Evolutionary conservation across 2,888 invertebrate genomes (phyloP).

Genomic region (Stenoptilia bipunctidactyla): DNA sequence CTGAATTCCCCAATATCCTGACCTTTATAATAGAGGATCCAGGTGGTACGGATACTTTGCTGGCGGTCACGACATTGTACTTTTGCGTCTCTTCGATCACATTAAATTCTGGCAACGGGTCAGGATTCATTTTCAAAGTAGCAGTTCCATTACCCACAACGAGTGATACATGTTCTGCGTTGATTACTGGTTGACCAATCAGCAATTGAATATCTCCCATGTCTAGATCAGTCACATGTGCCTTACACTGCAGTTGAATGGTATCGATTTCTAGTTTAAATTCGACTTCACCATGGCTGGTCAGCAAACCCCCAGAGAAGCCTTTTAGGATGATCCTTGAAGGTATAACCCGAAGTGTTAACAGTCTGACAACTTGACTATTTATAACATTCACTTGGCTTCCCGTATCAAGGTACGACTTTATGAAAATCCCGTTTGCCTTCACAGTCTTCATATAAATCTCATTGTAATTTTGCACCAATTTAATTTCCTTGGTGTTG

Average conservation of each 20-base stretch:
- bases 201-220: constrained; percentile 15
- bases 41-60: constrained; percentile 11
- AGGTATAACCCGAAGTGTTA: constrained; percentile 7
- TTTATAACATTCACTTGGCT: constrained; percentile 12
- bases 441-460: constrained; percentile 11
- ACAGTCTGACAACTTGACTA: too few relatives aligned
- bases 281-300: constrained; percentile 13
- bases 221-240: constrained; percentile 11
- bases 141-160: constrained; percentile 3
- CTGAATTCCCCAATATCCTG: constrained; percentile 9
- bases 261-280: constrained; percentile 16
- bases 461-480: constrained; percentile 8
- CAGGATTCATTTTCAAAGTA: neutral
- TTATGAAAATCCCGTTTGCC: constrained; percentile 9
- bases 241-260: constrained; percentile 6
- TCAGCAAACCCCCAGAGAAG: constrained; percentile 10
- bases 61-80: constrained; percentile 2
- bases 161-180: constrained; percentile 10
- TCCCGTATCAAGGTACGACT: constrained; percentile 14
- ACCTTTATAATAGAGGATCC: constrained; percentile 14
- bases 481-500: neutral
- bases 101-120: constrained; percentile 2
- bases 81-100: neutral
- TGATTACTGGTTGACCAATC: constrained; percentile 19
- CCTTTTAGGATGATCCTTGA: constrained; percentile 9